Conservation (phyloP, 2,113 vertebrate genomes). For the Rhineura floridana region DNA sequence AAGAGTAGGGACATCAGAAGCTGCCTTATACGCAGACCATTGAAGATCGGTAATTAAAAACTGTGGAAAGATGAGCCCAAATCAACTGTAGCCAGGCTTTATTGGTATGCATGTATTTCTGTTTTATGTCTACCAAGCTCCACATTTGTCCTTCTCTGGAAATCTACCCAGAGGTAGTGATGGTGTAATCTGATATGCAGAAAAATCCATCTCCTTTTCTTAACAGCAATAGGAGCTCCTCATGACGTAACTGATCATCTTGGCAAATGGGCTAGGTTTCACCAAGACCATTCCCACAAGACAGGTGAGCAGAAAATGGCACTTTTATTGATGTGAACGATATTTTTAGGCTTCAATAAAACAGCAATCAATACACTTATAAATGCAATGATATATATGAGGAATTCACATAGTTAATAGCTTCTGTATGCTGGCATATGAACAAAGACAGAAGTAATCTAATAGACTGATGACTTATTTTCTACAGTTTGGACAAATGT, state of each 20-base stretch:
- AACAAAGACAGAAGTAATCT: background rate
- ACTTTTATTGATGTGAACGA: conserved; percentile 1
- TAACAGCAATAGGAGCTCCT: background rate
- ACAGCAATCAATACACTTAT: conserved; percentile 18
- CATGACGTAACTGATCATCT: background rate
- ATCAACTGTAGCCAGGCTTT: no score
- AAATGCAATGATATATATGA: conserved; percentile 6
- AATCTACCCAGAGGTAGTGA: background rate
- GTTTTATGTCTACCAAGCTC: no score
- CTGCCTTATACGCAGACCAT: no score
- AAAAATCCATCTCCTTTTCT: background rate
- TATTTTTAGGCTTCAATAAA: conserved; percentile 20
- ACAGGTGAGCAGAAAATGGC: background rate
- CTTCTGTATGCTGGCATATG: background rate
- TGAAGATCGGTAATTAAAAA: no score
- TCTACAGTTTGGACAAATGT: background rate
- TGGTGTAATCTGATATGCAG: background rate
- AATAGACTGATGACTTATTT: conserved; percentile 1
- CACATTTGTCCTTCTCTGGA: background rate
- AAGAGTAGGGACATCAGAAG: no score
- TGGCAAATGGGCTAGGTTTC: conserved; percentile 3
- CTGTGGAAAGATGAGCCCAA: no score
- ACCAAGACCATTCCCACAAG: background rate
- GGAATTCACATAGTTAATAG: background rate
- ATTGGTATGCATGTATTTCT: no score